Base-by-base conservation (phyloP, 92 coral and sea anemone genomes). In the Epizoanthus scotinus region DNA sequence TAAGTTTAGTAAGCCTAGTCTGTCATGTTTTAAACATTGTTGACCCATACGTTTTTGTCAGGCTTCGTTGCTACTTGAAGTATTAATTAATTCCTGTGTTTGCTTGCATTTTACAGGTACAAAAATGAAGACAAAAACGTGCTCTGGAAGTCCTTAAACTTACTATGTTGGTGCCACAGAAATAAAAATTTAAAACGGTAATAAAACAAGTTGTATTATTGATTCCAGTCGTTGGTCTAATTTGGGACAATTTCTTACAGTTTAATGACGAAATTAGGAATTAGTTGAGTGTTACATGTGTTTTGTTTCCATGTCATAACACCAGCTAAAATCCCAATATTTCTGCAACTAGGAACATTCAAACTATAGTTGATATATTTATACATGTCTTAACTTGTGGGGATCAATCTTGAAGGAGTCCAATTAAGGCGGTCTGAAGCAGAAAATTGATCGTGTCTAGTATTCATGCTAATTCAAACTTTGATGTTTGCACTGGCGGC, bases 381-480 rank as follows among this genome's bases (percentile, higher is more conserved):
- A 6, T n/a, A 29, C 27, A 73, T 40, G 64, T 56, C 56, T 36
- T 28, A 73, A n/a, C 65, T 34, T 73, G 53, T 36, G 31, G 65
- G 64, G 53, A 73, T 73, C 52, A 73, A 19, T 5, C 38, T 27
- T 73, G 65, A 56, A 68, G 42, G 55, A 44, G 29, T 20, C 34
- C 27, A 42, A 50, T 38, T 22, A 68, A 54, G 21, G 40, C 42
- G 42, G 57, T 73, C 65, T 56, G 18, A 56, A 49, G 34, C 79
- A 73, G 79, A 55, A 56, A 73, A 55, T 56, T 73, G 34, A 73
- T 73, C 79, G 66, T 34, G 79, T 73, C 79, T 73, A 28, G 65
- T 50, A 50, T 73, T 56, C 29, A 73, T 73, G 79, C 79, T 54
- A 73, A 73, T 73, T 73, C 52, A 56, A 73, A 73, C 64, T 50